These are phyloP conservation scores for Pangasianodon hypophthalmus DNA, from an alignment of 2,113 vertebrate species.

Conservation along the genomic window DNA sequence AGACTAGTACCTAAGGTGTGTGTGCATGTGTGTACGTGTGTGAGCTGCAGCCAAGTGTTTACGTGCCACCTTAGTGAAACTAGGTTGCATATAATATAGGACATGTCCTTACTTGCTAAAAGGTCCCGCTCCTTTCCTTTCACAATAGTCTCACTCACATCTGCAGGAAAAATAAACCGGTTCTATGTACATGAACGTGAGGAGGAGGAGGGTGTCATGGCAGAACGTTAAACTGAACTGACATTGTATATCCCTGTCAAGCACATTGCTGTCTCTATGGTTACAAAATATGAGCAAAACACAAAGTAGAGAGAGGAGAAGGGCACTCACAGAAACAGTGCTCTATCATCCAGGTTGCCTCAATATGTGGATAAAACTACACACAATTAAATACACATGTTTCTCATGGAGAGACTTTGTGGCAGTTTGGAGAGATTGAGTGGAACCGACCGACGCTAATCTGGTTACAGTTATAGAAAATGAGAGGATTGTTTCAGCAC, in stretches of 20 bases:
- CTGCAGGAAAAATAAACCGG: slow-evolving; percentile 47
- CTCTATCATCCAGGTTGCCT: slow-evolving; percentile 10
- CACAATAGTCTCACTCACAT: slow-evolving; percentile 2
- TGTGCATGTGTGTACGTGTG: background rate
- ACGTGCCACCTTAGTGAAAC: background rate
- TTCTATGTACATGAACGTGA: slow-evolving; percentile 7
- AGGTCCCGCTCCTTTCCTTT: background rate
- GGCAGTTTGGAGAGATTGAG: background rate
- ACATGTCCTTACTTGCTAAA: background rate
- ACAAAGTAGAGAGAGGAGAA: background rate
- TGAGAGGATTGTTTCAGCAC: background rate
- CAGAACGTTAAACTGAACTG: slow-evolving; percentile 36
- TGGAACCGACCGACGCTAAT: background rate
- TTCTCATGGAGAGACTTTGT: slow-evolving; percentile 5
- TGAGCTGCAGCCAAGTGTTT: background rate
- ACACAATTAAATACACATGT: slow-evolving; percentile 30
- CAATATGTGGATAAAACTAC: background rate
- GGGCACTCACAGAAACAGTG: background rate
- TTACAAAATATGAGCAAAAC: slow-evolving; percentile 56
- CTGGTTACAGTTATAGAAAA: slow-evolving; percentile 9
- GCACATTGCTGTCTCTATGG: slow-evolving; percentile 41
- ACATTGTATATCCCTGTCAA: slow-evolving; percentile 29
- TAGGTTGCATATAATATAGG: background rate
- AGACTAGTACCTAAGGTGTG: background rate
- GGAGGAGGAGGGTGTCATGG: slow-evolving; percentile 21